Percentiles rank a stretch among this genome's conserved stretches.
Conservation (phyloP, 2,888 invertebrate species). For the Xestoiulus laeticollis region DNA sequence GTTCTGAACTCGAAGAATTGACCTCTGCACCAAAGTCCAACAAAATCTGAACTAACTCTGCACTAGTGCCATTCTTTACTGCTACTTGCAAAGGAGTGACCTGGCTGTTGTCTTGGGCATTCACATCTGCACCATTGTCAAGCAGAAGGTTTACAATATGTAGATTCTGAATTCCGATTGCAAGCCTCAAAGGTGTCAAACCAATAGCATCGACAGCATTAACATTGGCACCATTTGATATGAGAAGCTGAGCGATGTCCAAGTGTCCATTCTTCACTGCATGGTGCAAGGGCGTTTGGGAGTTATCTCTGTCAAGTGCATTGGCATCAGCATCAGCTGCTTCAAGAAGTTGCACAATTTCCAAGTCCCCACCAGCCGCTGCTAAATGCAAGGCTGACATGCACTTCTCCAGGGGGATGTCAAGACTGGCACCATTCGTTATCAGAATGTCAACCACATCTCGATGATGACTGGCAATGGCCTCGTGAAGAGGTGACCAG, state of each 20-base stretch:
- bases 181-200: neutral
- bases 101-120: constrained; percentile 61
- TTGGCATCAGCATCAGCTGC: constrained; percentile 72
- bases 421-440: neutral
- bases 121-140: constrained; percentile 58
- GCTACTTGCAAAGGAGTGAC: neutral
- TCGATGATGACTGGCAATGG: neutral
- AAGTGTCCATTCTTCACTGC: neutral
- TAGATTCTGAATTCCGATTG: neutral
- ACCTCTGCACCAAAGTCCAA: constrained; percentile 73
- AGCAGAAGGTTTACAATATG: neutral
- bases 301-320: constrained; percentile 70
- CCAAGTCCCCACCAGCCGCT: constrained; percentile 71
- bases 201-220: neutral
- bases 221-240: neutral
- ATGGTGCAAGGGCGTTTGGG: neutral
- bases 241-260: neutral
- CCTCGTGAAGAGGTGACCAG: constrained; percentile 5
- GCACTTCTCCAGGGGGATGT: neutral
- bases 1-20: constrained; percentile 77
- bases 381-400: constrained; percentile 69
- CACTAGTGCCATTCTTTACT: constrained; percentile 63
- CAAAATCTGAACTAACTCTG: constrained; percentile 68
- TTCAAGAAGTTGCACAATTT: constrained; percentile 69
- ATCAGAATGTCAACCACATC: neutral